phyloP scores from a whole-genome alignment of 2,797 vertebrate species.

The Microhierax caerulescens region DNA sequence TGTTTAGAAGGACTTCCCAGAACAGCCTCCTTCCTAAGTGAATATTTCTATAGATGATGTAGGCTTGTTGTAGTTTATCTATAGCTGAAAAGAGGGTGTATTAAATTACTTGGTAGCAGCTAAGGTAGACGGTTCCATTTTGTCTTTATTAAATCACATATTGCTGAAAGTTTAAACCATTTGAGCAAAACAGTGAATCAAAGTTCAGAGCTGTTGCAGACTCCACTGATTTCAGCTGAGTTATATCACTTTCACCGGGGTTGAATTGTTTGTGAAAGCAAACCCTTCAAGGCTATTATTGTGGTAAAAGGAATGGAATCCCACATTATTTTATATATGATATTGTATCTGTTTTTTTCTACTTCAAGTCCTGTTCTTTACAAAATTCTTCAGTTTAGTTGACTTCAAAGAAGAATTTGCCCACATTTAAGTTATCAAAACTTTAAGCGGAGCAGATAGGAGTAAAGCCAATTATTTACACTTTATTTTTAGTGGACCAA shows the following conservation, averaged over 20 bases:
- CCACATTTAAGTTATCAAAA: slow-evolving; percentile 43
- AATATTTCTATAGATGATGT: neutral
- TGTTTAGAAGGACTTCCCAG: neutral
- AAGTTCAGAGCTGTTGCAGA: slow-evolving; percentile 5
- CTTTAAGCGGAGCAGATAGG: slow-evolving; percentile 34
- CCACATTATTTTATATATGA: neutral
- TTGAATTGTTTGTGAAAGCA: slow-evolving; percentile 40
- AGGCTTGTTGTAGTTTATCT: neutral
- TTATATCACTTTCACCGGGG: slow-evolving; percentile 13
- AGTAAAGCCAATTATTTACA: slow-evolving; percentile 31
- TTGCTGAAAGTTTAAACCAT: neutral
- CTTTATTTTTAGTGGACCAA: slow-evolving; percentile 34
- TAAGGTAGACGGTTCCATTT: neutral
- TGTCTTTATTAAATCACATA: slow-evolving; percentile 19
- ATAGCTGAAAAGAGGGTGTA: neutral
- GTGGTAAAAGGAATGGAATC: slow-evolving; percentile 39
- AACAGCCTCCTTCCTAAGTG: neutral
- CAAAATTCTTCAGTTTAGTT: slow-evolving; percentile 4
- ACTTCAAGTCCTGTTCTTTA: neutral
- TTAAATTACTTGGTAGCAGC: slow-evolving; percentile 41
- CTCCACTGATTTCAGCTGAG: slow-evolving; percentile 24
- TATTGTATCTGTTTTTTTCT: neutral
- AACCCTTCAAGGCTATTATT: slow-evolving; percentile 9
- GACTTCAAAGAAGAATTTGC: slow-evolving; percentile 29
- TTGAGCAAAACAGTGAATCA: slow-evolving; percentile 10